Evolutionary conservation across 1,140 invertebrate species (phyloP), one percentile per base, ranked within the genome.

Genomic region (Thalassaphorura encarpata): DNA sequence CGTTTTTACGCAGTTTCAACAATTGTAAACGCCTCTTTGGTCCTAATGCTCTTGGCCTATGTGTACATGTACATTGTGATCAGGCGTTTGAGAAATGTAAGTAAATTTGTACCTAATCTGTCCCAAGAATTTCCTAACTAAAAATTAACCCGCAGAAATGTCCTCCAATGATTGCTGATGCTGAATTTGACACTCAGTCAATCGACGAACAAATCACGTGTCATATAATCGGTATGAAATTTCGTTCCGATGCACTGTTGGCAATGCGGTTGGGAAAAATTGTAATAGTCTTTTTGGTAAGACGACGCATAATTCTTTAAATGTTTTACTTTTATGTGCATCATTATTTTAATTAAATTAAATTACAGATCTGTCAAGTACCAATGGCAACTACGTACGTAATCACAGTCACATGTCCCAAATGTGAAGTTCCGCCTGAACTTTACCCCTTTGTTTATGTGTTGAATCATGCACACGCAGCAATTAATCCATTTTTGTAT

Each of bases 311-410:
- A n/a, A n/a, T n/a, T n/a, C n/a, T n/a, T n/a, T n/a, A n/a, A n/a
- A n/a, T 91, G 88, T 68, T 93, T 89, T 89, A 85, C 92, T 42
- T 88, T 88, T 0, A 73, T 93, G 5, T 92, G 92, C 72, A 90
- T 87, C 26, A 86, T 36, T n/a, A 36, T 11, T n/a, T 36, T 11
- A 11, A 36, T 36, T 36, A 36, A 36, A n/a, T 11, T 36, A 36
- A 11, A n/a, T n/a, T 36, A 11, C 33, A 11, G 11, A 36, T 36
- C n/a, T n/a, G 33, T 36, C 33, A 36, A 11, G 33, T n/a, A 11
- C 33, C 11, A 11, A 36, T 11, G n/a, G n/a, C n/a, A 11, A n/a
- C n/a, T n/a, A n/a, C n/a, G n/a, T n/a, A n/a, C n/a, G n/a, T n/a
- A n/a, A n/a, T n/a, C n/a, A n/a, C n/a, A n/a, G n/a, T n/a, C n/a